phyloP scores from a whole-genome alignment of 1,140 invertebrate species.

The Drosophila asahinai region DNA sequence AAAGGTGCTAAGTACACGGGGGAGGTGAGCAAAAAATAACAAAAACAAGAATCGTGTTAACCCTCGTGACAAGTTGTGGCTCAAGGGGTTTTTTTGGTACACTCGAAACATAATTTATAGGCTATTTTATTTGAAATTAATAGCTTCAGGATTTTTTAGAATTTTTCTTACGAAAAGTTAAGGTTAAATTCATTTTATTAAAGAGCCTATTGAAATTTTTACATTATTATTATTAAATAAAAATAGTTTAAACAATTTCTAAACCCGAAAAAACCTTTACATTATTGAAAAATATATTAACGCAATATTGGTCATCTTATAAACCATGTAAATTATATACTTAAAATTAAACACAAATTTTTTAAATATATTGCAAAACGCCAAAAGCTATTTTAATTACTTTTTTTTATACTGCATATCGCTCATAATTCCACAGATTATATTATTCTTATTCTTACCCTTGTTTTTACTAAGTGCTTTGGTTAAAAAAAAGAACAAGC shows the following conservation, averaged over 20 bases:
- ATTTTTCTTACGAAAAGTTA: no score
- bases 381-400: no score
- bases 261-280: no score
- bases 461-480: slow-evolving; percentile 41
- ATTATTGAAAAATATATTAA: no score
- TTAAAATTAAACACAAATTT: no score
- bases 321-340: not conserved
- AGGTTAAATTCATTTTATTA: no score
- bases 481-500: slow-evolving; percentile 11
- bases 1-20: slow-evolving; percentile 73
- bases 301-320: no score
- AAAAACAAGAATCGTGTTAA: slow-evolving; percentile 27
- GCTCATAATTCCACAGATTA: slow-evolving; percentile 7
- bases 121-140: no score
- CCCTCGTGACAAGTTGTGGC: slow-evolving; percentile 61
- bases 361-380: no score
- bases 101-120: not conserved
- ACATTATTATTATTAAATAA: no score
- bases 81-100: slow-evolving; percentile 5
- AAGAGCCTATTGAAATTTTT: not conserved
- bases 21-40: not conserved
- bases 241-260: no score
- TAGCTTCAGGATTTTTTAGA: not conserved
- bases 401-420: slow-evolving; percentile 21
- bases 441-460: slow-evolving; percentile 28